A percentile compares a stretch with the other conserved stretches of the same genome.
Evolutionary conservation across 2,797 vertebrate species (phyloP).

Genomic region (Chelon labrosus): DNA sequence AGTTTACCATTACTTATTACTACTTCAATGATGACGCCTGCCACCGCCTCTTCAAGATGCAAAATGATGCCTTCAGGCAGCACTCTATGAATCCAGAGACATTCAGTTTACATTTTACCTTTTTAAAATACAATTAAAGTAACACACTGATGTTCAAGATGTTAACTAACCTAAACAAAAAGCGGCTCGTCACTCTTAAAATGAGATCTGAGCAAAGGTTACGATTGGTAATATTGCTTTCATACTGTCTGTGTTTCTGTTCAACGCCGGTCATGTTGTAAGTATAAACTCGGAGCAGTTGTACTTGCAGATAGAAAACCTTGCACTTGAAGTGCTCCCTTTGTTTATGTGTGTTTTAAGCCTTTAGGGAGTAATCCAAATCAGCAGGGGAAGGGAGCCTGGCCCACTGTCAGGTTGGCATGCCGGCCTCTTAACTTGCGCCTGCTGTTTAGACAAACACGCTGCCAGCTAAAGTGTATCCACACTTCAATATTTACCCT

Average conservation of each 20-base stretch:
- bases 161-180: no score
- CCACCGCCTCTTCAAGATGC: no score
- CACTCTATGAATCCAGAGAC: no score
- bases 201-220: not conserved
- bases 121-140: no score
- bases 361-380: constrained; percentile 37
- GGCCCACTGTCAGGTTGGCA: constrained; percentile 37
- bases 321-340: constrained; percentile 14
- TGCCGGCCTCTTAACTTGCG: constrained; percentile 51
- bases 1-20: no score
- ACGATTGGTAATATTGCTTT: not conserved
- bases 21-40: no score
- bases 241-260: not conserved
- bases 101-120: no score
- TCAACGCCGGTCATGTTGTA: not conserved
- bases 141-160: no score
- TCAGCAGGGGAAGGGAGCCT: constrained; percentile 35
- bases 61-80: not conserved
- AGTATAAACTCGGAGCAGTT: constrained; percentile 7
- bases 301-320: not conserved
- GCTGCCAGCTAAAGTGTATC: constrained; percentile 35
- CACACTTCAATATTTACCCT: constrained; percentile 50
- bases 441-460: constrained; percentile 48
- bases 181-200: not conserved
- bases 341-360: constrained; percentile 22